Evolutionary conservation across 2,113 vertebrate genomes (phyloP).

Genomic region (Misgurnus anguillicaudatus): DNA sequence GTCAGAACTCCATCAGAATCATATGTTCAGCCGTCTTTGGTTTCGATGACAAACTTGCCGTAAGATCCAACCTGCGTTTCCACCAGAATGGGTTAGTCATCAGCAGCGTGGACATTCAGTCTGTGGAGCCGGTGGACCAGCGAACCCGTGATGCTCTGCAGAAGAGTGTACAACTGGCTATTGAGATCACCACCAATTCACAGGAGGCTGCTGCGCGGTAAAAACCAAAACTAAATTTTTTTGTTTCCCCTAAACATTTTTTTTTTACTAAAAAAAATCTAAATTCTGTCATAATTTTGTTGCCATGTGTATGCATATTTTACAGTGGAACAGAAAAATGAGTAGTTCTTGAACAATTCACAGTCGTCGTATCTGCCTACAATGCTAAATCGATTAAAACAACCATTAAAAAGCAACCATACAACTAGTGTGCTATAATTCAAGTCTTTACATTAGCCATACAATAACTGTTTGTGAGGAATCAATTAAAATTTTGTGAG

Average conservation of each 20-base stretch:
- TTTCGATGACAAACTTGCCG: constrained; percentile 76
- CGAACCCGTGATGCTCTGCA: constrained; percentile 85
- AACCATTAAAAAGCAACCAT: too few relatives aligned
- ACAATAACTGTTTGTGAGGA: too few relatives aligned
- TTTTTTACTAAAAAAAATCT: too few relatives aligned
- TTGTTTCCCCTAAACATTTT: too few relatives aligned
- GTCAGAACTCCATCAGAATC: constrained; percentile 87
- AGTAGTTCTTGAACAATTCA: too few relatives aligned
- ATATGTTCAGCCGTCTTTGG: constrained; percentile 88
- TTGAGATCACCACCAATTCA: constrained; percentile 94
- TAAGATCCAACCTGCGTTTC: constrained; percentile 75
- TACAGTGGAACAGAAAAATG: too few relatives aligned
- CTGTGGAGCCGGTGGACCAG: constrained; percentile 90
- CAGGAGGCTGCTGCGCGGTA: constrained; percentile 87
- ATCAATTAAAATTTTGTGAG: too few relatives aligned
- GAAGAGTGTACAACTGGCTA: constrained; percentile 90
- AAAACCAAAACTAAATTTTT: neutral
- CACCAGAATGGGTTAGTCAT: constrained; percentile 83
- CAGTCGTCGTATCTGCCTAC: neutral
- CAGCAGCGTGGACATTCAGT: constrained; percentile 90
- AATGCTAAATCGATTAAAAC: too few relatives aligned
- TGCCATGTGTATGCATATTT: neutral
- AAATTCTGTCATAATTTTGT: neutral
- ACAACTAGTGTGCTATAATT: too few relatives aligned
- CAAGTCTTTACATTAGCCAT: too few relatives aligned